A percentile compares a stretch with the other conserved stretches of the same genome.
Conservation (phyloP, 35 echinoderm and acorn worm species). For the Eucidaris tribuloides region DNA sequence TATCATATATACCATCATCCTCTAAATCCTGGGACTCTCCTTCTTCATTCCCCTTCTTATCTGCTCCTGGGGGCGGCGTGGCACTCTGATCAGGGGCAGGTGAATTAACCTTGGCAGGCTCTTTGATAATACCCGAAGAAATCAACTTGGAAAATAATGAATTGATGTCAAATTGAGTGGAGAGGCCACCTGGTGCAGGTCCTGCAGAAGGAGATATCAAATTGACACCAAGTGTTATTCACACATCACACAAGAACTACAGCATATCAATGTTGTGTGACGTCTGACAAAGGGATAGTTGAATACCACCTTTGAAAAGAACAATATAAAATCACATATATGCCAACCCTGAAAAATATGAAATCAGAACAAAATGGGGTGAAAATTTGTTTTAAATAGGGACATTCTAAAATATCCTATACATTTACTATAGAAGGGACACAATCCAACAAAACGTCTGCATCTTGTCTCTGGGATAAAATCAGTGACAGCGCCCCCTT, state of each 20-base stretch:
- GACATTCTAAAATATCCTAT: neutral
- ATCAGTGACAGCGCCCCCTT: too few species aligned
- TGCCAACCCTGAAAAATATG: too few species aligned
- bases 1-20: constrained; percentile 16
- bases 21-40: constrained; percentile 11
- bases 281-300: neutral
- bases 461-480: too few species aligned
- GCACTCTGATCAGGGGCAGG: constrained; percentile 5
- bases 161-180: constrained; percentile 65
- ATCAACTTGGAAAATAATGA: constrained; percentile 65
- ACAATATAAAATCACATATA: too few species aligned
- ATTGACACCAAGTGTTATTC: too few species aligned
- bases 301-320: too few species aligned
- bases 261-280: too few species aligned
- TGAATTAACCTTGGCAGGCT: constrained; percentile 23
- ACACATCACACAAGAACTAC: too few species aligned
- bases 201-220: too few species aligned
- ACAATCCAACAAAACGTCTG: too few species aligned
- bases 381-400: neutral
- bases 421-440: too few species aligned
- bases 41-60: neutral
- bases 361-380: too few species aligned
- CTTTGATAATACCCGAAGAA: constrained; percentile 46
- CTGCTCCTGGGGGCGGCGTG: neutral
- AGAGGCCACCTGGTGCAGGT: neutral